A percentile compares a stretch with the other conserved stretches of the same genome.
Evolutionary conservation across 2,888 invertebrate species (phyloP).

Genomic region (Oligia fasciuncula): DNA sequence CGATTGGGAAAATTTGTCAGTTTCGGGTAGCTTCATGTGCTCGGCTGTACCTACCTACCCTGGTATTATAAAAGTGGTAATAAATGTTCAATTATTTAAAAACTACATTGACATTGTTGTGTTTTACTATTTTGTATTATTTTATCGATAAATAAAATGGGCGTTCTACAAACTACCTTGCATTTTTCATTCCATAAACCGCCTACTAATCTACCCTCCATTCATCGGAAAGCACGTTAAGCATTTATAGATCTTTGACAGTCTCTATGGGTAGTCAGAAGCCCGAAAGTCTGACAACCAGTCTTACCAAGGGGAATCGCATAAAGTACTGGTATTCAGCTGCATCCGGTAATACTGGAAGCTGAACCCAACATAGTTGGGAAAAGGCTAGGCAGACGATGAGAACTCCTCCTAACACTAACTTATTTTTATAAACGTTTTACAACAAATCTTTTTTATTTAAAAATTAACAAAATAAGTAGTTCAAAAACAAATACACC

Average conservation of each 20-base stretch:
- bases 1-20: too few relatives aligned
- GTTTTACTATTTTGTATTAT: not conserved
- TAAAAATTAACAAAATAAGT: not conserved
- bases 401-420: too few relatives aligned
- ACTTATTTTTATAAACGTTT: too few relatives aligned
- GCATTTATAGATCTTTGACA: not conserved
- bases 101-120: not conserved
- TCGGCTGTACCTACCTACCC: too few relatives aligned
- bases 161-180: not conserved
- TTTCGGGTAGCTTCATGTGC: too few relatives aligned
- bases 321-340: not conserved
- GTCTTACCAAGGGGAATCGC: not conserved
- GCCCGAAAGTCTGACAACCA: not conserved
- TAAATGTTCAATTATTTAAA: not conserved
- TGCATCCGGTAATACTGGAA: not conserved
- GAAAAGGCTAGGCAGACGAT: not conserved
- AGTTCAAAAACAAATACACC: constrained; percentile 34
- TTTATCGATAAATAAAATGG: constrained; percentile 3
- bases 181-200: not conserved
- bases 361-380: too few relatives aligned
- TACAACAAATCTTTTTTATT: not conserved
- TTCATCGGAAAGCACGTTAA: not conserved
- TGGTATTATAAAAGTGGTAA: not conserved
- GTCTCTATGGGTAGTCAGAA: not conserved
- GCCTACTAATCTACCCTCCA: not conserved